Base-by-base conservation (phyloP, 2,888 invertebrate species). In the Autographa pulchrina region DNA sequence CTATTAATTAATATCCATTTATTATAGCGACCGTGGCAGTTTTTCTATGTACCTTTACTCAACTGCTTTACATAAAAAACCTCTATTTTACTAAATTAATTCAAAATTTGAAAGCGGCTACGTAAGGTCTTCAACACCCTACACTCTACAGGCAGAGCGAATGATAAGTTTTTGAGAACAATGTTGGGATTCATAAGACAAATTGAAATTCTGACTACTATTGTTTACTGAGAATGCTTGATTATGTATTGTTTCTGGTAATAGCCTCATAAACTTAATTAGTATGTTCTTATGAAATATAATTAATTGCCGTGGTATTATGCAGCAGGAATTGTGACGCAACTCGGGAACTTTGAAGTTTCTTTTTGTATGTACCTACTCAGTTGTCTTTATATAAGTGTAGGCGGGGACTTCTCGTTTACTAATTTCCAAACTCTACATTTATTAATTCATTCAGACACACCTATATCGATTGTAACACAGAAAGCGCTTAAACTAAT, bases 231-330 rank as follows among this genome's bases (percentile, higher is more conserved):
- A 79, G 74, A 78, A 84, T 65, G 74, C 66, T 65, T 84, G 81
- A 87, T 83, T 81, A 77, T 65, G 77, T 80, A 87, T 87, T 87
- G 86, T 87, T 79, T 74, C 38, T 58, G 60, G 58, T 78, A 84
- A 81, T 81, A 65, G 65, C 65, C 64, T 61, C 69, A 72, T 82
- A 84, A 79, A 82, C 74, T 65, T 77, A 85, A 83, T 83, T 79
- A 74, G 65, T 67, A 68, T 83, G 59, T 70, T 69, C 60, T 75
- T 77, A 83, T 74, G 59, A 68, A 38, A 61, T 70, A 62, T 75
- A 80, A 85, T 77, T 77, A 85, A 84, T 84, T 76, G 69, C 69
- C 59, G 66, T 72, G 54, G 68, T 77, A 71, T 72, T 72, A 74
- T 72, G 60, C 56, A 62, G 72, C 65, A 71, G 65, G 65, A 72